Percentiles rank a stretch among this genome's conserved stretches.
phyloP scores from a whole-genome alignment of 2,113 vertebrate genomes.

The Rhizomys pruinosus region DNA sequence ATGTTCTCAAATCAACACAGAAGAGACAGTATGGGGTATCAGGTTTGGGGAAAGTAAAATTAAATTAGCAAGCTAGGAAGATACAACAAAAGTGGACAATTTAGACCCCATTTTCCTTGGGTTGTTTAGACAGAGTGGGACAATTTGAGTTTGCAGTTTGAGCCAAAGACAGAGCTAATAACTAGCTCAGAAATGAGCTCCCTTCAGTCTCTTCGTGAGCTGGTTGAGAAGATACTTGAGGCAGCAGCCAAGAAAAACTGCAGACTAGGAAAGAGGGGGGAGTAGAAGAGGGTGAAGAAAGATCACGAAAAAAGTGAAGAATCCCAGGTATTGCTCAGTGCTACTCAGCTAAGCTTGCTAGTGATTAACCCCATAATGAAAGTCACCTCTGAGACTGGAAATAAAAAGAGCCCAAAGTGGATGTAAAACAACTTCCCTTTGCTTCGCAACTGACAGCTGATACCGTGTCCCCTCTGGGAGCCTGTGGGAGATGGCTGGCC shows the following conservation, averaged over 20 bases:
- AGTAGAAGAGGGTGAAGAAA: neutral
- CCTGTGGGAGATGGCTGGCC: constrained; percentile 54
- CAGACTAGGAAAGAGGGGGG: neutral
- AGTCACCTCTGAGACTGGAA: constrained; percentile 80
- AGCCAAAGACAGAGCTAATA: constrained; percentile 76
- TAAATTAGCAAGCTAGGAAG: constrained; percentile 77
- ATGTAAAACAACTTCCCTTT: constrained; percentile 57
- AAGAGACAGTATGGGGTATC: neutral
- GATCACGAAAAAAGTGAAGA: too few relatives aligned
- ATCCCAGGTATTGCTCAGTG: constrained; percentile 30
- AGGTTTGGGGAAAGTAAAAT: constrained; percentile 68
- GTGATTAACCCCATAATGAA: constrained; percentile 83
- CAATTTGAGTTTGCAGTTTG: constrained; percentile 76
- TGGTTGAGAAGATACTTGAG: constrained; percentile 50
- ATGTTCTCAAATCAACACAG: constrained; percentile 30
- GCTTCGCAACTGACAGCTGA: constrained; percentile 75
- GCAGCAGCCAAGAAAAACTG: neutral
- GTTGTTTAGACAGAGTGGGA: constrained; percentile 76
- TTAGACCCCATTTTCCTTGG: constrained; percentile 71
- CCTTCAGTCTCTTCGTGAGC: constrained; percentile 35
- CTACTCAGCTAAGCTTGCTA: constrained; percentile 70
- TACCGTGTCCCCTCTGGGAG: constrained; percentile 72
- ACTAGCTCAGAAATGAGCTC: constrained; percentile 72
- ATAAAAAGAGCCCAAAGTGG: constrained; percentile 70
- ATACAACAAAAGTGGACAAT: constrained; percentile 69